phyloP scores from a whole-genome alignment of 2,797 vertebrate genomes.

The Coracias cyanogaster region DNA sequence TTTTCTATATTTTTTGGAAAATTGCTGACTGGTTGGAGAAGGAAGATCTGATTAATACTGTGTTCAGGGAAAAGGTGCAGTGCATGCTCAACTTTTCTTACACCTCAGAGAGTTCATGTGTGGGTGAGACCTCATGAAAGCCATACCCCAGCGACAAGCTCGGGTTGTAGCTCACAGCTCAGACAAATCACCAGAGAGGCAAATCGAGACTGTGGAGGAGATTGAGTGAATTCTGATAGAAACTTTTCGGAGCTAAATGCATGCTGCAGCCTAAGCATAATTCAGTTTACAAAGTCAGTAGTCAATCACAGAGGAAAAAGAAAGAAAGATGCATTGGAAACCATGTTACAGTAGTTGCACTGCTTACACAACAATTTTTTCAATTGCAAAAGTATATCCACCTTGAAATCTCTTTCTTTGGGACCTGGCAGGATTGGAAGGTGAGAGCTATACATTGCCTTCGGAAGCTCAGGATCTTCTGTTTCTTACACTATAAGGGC shows the following conservation, averaged over 20 bases:
- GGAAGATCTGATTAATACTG: background rate
- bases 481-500: background rate
- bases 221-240: background rate
- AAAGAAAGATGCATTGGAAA: background rate
- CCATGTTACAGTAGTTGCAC: background rate
- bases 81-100: background rate
- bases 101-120: background rate
- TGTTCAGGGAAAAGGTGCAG: background rate
- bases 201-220: background rate
- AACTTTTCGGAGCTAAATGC: background rate
- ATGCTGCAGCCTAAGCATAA: background rate
- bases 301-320: background rate
- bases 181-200: background rate
- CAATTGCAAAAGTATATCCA: background rate
- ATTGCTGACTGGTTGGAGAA: background rate
- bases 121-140: constrained; percentile 7
- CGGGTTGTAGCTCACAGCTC: background rate
- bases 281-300: background rate
- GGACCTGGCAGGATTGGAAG: background rate
- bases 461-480: background rate
- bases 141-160: background rate
- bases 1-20: background rate
- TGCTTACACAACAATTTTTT: background rate
- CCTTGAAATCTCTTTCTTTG: constrained; percentile 14
- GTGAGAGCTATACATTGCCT: background rate